A percentile compares a stretch with the other conserved stretches of the same genome.
Conservation (phyloP, 2,797 vertebrate species). For the Fundulus diaphanus region DNA sequence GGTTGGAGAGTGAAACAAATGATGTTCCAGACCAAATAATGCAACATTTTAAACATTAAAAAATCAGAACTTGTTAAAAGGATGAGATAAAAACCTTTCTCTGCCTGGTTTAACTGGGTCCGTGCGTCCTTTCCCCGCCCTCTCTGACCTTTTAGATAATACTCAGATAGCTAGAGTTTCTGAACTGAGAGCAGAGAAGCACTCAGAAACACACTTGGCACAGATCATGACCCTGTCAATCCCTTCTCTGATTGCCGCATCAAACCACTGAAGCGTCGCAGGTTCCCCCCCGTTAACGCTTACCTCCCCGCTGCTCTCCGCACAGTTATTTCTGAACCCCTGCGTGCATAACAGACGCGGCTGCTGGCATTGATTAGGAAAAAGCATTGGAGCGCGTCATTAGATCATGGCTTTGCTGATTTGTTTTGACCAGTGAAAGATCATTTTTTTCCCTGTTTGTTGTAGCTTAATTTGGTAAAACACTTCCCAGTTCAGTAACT, state of each 20-base stretch:
- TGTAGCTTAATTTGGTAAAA: background rate
- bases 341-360: slow-evolving; percentile 46
- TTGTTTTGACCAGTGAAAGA: slow-evolving; percentile 14
- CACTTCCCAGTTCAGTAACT: background rate
- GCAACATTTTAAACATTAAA: background rate
- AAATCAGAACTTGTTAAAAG: background rate
- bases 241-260: slow-evolving; percentile 59
- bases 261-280: slow-evolving; percentile 24
- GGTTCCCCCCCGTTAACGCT: slow-evolving; percentile 26
- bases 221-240: slow-evolving; percentile 56
- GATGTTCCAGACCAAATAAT: background rate
- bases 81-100: background rate
- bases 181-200: slow-evolving; percentile 23
- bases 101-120: slow-evolving; percentile 4
- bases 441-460: slow-evolving; percentile 12
- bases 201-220: slow-evolving; percentile 7
- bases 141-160: slow-evolving; percentile 5
- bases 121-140: background rate
- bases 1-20: background rate
- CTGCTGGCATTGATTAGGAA: slow-evolving; percentile 50
- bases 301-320: slow-evolving; percentile 38
- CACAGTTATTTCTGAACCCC: slow-evolving; percentile 39
- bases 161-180: slow-evolving; percentile 12
- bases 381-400: slow-evolving; percentile 30
- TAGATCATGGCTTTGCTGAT: slow-evolving; percentile 19